These are phyloP conservation scores for Ceuthmochares aereus DNA, from an alignment of 2,113 vertebrate genomes.

Conservation along the genomic window DNA sequence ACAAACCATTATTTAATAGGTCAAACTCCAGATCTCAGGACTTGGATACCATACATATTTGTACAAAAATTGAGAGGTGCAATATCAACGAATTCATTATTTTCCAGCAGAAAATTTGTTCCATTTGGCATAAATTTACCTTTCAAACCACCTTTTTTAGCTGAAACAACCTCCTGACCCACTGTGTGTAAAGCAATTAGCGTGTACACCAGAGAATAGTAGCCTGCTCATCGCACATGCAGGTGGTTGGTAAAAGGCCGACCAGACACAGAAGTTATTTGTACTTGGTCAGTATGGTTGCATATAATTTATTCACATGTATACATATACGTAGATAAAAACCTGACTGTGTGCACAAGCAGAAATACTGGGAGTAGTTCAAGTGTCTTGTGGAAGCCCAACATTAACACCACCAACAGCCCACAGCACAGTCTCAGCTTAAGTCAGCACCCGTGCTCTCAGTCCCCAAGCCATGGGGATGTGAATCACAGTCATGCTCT, in stretches of 20 bases:
- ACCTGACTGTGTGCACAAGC: neutral
- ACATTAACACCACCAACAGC: neutral
- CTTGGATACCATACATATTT: neutral
- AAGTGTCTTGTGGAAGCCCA: neutral
- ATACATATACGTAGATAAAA: neutral
- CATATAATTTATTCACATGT: neutral
- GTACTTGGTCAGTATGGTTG: accelerated
- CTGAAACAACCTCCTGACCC: neutral
- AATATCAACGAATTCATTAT: neutral
- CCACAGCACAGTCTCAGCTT: accelerated
- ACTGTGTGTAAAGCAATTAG: neutral
- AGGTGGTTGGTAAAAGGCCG: neutral
- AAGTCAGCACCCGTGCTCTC: neutral
- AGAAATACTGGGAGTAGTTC: neutral
- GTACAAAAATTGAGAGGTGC: neutral
- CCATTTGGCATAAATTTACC: neutral
- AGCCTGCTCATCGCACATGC: neutral
- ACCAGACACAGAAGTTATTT: neutral
- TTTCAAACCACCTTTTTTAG: neutral
- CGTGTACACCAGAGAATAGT: neutral
- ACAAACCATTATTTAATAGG: neutral
- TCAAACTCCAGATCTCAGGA: neutral
- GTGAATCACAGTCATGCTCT: neutral
- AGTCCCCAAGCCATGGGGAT: neutral
- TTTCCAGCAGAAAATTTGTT: neutral